Base-by-base conservation (phyloP, 2,113 vertebrate genomes). In the Vulpes ferrilata region DNA sequence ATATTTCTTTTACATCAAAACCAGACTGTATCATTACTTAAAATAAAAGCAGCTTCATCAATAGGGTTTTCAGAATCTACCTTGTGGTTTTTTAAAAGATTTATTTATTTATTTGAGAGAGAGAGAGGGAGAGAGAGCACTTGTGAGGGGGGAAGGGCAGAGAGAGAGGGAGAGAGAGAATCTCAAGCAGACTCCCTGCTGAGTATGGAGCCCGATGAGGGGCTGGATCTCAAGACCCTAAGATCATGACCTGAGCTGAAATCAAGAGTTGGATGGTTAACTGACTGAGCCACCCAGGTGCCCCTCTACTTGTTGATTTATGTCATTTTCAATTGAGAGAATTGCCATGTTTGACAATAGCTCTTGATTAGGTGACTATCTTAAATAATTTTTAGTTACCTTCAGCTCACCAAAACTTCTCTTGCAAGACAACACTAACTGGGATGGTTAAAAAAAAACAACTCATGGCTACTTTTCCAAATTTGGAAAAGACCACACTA, bases 361-460 rank as follows among this genome's bases (percentile, higher is more conserved):
- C 30, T 86, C 27, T 79, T 62, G 25, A 78, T 51, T 92, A 43
- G 53, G 11, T 35, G 32, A 93, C 22, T 38, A 35, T 59, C 73
- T 87, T 88, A 88, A 82, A 43, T 43, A 82, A 65, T 67, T 94
- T 90, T 89, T 88, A 94, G 43, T 43, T 43, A 43, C 60, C 38
- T 90, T 55, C 74, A 93, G 64, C 5, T 43, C 43, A 57, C 32
- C n/a, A 48, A 64, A 83, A 69, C 51, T 32, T 90, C 73, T 73
- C 78, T 93, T 25, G 2, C 23, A 22, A 25, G 60, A 17, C 16
- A 67, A 11, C 8, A 43, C 48, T n/a, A 13, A 86, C 27, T 90
- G 8, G 19, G 48, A 55, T 53, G 65, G 23, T 82, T 88, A 20
- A 80, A 62, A 76, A 62, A 74, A 64, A 62, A 17, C 9, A 87